A percentile compares a stretch with the other conserved stretches of the same genome.
Evolutionary conservation across 2,888 invertebrate species (phyloP).

Genomic region (Megastigmus dorsalis): DNA sequence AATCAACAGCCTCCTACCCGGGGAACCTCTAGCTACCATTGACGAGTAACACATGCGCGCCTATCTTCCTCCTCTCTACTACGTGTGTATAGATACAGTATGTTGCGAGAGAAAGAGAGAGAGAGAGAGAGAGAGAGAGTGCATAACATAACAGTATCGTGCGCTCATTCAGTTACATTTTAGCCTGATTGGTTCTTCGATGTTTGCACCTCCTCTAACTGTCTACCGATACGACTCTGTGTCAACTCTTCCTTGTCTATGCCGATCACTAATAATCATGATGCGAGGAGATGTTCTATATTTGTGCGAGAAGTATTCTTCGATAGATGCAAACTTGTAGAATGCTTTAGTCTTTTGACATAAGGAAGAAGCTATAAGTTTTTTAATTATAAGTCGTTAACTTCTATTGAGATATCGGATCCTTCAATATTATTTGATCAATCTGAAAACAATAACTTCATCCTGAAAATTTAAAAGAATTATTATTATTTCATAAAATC

Average conservation of each 20-base stretch:
- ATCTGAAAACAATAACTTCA: too few relatives aligned
- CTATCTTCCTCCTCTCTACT: background rate
- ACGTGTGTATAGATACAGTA: background rate
- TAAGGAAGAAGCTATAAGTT: too few relatives aligned
- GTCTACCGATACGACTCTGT: background rate
- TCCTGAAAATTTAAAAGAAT: too few relatives aligned
- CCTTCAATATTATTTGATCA: too few relatives aligned
- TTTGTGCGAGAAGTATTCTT: background rate
- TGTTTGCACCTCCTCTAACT: background rate
- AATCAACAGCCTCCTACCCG: constrained; percentile 1
- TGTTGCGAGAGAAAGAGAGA: background rate
- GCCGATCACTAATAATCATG: too few relatives aligned
- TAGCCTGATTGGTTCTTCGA: constrained; percentile 15
- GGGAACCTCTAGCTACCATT: background rate
- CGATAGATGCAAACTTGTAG: too few relatives aligned
- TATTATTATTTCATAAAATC: too few relatives aligned
- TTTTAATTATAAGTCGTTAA: too few relatives aligned
- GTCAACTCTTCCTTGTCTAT: too few relatives aligned
- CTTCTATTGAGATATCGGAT: too few relatives aligned
- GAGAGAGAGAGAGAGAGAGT: background rate
- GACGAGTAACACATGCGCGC: background rate
- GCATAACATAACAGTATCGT: background rate
- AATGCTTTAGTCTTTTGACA: too few relatives aligned
- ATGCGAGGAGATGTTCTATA: too few relatives aligned
- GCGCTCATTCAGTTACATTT: background rate